Evolutionary conservation across 1,140 invertebrate genomes (phyloP).

Genomic region (Papilio aristodemus): DNA sequence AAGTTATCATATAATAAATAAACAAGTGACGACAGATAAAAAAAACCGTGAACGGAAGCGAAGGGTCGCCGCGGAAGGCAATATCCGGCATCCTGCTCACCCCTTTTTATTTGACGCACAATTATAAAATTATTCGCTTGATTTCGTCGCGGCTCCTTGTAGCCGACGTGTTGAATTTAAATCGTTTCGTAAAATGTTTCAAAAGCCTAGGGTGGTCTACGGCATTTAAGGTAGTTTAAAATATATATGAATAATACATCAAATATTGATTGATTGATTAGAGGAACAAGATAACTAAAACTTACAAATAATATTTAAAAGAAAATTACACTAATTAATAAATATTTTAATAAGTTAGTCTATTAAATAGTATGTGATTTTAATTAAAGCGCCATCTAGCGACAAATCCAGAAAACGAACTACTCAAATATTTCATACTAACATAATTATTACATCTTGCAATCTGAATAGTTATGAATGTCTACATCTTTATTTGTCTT

Average conservation of each 20-base stretch:
- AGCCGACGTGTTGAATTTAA: constrained; percentile 52
- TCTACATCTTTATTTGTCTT: no score
- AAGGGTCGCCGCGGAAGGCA: constrained; percentile 70
- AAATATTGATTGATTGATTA: not conserved
- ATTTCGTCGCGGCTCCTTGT: constrained; percentile 56
- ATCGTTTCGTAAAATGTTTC: constrained; percentile 44
- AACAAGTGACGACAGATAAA: constrained; percentile 45
- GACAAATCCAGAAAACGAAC: no score
- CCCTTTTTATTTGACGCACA: constrained; percentile 73
- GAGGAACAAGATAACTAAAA: not conserved
- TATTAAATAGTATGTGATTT: no score
- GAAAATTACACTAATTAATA: no score
- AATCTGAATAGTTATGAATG: no score
- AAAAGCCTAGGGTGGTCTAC: constrained; percentile 52
- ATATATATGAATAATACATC: not conserved
- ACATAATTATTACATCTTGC: no score
- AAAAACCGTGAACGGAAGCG: constrained; percentile 52
- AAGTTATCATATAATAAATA: constrained; percentile 9
- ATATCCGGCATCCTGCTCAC: constrained; percentile 72
- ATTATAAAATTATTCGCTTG: constrained; percentile 74
- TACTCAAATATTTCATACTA: no score
- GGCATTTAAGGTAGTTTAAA: not conserved
- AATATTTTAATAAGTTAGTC: no score
- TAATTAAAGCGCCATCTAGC: not conserved
- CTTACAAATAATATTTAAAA: not conserved